phyloP scores from a whole-genome alignment of 2,888 invertebrate species.

The Polietes domitor region DNA sequence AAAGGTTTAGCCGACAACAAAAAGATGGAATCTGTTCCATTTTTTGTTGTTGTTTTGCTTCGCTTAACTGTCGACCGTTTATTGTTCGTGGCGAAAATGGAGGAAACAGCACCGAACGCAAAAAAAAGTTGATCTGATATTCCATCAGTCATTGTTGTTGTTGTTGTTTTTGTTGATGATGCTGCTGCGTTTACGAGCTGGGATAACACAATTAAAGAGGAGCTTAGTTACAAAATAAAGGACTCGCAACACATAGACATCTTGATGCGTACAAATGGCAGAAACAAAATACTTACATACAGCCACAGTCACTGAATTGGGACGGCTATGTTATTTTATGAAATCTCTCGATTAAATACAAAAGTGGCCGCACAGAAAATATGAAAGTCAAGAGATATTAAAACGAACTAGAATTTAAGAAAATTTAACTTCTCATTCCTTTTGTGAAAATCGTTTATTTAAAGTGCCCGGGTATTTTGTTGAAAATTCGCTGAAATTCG shows the following conservation, averaged over 20 bases:
- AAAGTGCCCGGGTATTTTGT: no score
- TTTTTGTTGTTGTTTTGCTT: not conserved
- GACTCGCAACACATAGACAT: not conserved
- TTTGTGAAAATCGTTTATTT: no score
- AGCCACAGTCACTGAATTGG: no score
- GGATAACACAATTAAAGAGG: slow-evolving; percentile 16
- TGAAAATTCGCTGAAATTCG: no score
- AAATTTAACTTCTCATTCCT: no score
- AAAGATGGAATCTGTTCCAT: not conserved
- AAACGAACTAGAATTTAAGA: no score
- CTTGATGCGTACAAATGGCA: not conserved
- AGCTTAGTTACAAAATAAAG: not conserved
- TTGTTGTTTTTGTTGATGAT: not conserved
- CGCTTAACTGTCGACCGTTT: slow-evolving; percentile 6
- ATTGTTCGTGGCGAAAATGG: not conserved
- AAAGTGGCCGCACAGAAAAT: no score
- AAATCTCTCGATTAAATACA: no score
- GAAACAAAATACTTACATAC: no score
- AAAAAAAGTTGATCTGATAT: not conserved
- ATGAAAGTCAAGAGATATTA: no score
- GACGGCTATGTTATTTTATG: no score
- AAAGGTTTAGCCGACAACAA: not conserved
- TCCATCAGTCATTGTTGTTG: not conserved
- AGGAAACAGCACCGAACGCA: not conserved
- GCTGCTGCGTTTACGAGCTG: not conserved